Base-by-base conservation (phyloP, 92 coral and sea anemone species). In the Chrysogorgia sp. region DNA sequence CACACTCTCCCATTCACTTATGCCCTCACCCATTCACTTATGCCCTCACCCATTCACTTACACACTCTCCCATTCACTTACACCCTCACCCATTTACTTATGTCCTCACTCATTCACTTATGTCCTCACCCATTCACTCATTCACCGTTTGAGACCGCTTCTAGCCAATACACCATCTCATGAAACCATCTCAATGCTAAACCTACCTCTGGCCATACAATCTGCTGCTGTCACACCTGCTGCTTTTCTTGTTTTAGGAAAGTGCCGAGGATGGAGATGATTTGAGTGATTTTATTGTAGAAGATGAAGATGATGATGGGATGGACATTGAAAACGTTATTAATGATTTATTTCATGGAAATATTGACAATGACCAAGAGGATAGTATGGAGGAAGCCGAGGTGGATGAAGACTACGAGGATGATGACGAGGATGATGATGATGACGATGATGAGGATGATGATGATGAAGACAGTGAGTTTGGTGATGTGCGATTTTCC, bases 391-490 rank as follows among this genome's bases (percentile, higher is more conserved):
- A 71, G 24, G 63, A 52, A 28, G 58, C 29, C n/a, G 48, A 71
- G 50, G 78, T 50, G 31, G 78, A 71, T 63, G 70, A 45, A 20
- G 87, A 90, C 6, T 96, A 93, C 8, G 97, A 76, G 2, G 96
- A 88, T 19, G 96, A 91, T 8, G 93, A 91, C 17, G 97, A 92
- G n/a, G n/a, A n/a, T n/a, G n/a, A n/a, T n/a, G n/a, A n/a, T n/a
- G n/a, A n/a, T n/a, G n/a, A n/a, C n/a, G n/a, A n/a, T 17, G 88
- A 84, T 25, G 91, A 90, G 13, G 90, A 91, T 0, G 90, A 91
- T 31, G 90, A 80, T 3, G 96, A 84, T 25, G 93, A 80, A 8
- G 92, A 82, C 8, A 96, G 90, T 50, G 96, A 90, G 24, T 92
- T 89, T 41, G 98, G 87, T 71, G 98, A 91, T 58, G 81, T 82